phyloP scores from a whole-genome alignment of 2,888 invertebrate species.

The Malacosoma neustria region DNA sequence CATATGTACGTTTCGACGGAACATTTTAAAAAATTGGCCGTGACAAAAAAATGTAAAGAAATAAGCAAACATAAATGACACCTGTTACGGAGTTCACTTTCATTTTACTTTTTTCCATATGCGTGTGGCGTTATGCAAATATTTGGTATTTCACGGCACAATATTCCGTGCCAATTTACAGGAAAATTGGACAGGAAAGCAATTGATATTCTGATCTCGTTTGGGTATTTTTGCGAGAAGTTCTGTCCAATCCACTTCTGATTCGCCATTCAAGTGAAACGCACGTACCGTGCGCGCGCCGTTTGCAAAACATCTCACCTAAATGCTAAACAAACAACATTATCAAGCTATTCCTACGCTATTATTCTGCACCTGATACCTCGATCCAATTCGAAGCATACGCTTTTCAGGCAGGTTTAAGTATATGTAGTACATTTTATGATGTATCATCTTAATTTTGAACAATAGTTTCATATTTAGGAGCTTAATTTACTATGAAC shows the following conservation, averaged over 20 bases:
- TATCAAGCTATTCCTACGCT: slow-evolving; percentile 4
- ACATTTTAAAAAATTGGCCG: slow-evolving; percentile 22
- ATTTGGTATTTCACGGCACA: slow-evolving; percentile 51
- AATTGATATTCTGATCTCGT: slow-evolving; percentile 67
- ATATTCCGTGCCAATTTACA: slow-evolving; percentile 60
- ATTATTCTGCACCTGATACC: background rate
- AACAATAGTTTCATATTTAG: too few relatives aligned
- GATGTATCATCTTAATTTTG: too few relatives aligned
- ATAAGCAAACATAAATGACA: slow-evolving; percentile 48
- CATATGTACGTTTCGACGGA: slow-evolving; percentile 11
- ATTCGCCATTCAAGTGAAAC: slow-evolving; percentile 42
- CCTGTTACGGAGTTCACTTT: slow-evolving; percentile 54
- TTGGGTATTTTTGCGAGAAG: slow-evolving; percentile 53
- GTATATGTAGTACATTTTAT: too few relatives aligned
- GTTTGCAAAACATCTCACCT: slow-evolving; percentile 22
- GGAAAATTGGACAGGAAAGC: slow-evolving; percentile 60
- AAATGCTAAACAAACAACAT: slow-evolving; percentile 21
- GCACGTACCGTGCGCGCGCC: slow-evolving; percentile 20
- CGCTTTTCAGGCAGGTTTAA: too few relatives aligned
- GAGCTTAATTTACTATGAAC: too few relatives aligned
- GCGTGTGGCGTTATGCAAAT: slow-evolving; percentile 48
- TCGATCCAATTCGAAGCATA: too few relatives aligned
- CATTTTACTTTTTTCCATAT: slow-evolving; percentile 46
- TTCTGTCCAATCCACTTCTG: slow-evolving; percentile 44
- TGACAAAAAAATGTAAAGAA: slow-evolving; percentile 26